Evolutionary conservation across 2,113 vertebrate genomes (phyloP).

Genomic region (Lagopus muta): DNA sequence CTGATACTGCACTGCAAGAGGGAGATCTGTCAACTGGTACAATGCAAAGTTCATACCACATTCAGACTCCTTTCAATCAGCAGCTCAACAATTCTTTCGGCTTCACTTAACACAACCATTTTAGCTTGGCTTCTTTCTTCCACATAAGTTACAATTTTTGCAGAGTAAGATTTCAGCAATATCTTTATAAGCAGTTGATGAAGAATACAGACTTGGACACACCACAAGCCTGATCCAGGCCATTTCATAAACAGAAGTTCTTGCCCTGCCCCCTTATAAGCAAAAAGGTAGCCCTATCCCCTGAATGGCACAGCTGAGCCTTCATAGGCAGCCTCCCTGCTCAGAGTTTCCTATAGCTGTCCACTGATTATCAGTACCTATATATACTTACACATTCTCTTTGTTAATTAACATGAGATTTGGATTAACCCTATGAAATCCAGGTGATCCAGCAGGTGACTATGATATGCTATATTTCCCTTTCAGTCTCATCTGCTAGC

Average conservation of each 20-base stretch:
- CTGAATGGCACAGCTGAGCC: not conserved
- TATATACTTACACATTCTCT: not conserved
- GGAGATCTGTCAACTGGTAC: not conserved
- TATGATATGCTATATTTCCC: not conserved
- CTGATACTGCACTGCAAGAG: conserved; percentile 27
- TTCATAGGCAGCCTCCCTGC: not conserved
- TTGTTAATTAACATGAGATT: not conserved
- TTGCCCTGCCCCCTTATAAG: not conserved
- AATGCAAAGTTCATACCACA: not conserved
- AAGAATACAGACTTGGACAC: not conserved
- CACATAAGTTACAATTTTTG: not conserved
- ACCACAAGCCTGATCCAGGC: not conserved
- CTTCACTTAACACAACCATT: not conserved
- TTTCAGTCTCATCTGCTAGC: not conserved
- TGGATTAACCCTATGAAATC: not conserved
- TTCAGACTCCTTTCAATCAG: not conserved
- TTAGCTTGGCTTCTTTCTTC: not conserved
- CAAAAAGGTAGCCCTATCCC: not conserved
- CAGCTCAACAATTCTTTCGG: not conserved
- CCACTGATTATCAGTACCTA: not conserved
- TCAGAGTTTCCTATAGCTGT: not conserved
- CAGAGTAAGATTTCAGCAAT: not conserved
- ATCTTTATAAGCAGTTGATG: not conserved
- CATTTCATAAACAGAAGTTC: accelerated
- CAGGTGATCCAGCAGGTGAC: not conserved